Conservation (phyloP, 2,888 invertebrate genomes). For the Acleris holmiana region DNA sequence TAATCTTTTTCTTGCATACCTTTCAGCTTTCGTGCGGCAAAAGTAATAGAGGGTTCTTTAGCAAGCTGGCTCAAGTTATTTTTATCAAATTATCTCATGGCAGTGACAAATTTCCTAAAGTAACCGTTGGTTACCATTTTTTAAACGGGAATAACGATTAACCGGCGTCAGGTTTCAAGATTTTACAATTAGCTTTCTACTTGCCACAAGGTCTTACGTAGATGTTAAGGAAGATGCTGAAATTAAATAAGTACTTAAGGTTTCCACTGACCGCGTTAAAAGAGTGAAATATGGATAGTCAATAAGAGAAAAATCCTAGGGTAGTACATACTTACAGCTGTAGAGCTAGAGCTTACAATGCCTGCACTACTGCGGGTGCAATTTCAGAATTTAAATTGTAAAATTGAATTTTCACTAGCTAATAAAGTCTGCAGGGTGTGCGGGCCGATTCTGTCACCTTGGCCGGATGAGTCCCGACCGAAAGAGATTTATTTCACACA, state of each 20-base stretch:
- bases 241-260: too few relatives aligned
- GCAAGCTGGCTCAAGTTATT: slow-evolving; percentile 11
- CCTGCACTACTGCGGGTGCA: not conserved
- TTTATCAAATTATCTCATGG: slow-evolving; percentile 24
- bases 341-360: not conserved
- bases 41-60: slow-evolving; percentile 33
- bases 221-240: too few relatives aligned
- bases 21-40: slow-evolving; percentile 41
- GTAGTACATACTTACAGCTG: too few relatives aligned
- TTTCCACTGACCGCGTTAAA: too few relatives aligned
- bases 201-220: too few relatives aligned
- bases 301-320: too few relatives aligned
- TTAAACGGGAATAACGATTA: too few relatives aligned
- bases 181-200: too few relatives aligned
- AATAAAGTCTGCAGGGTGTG: slow-evolving; percentile 37
- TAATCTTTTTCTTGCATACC: slow-evolving; percentile 46
- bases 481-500: slow-evolving; percentile 40
- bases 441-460: slow-evolving; percentile 40
- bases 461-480: slow-evolving; percentile 38
- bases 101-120: slow-evolving; percentile 24
- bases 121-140: not conserved
- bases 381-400: slow-evolving; percentile 18
- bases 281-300: too few relatives aligned
- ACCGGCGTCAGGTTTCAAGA: too few relatives aligned
- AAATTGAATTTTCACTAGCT: slow-evolving; percentile 31